Conservation (phyloP, 1,140 invertebrate genomes). For the Holcopasites calliopsidis region DNA sequence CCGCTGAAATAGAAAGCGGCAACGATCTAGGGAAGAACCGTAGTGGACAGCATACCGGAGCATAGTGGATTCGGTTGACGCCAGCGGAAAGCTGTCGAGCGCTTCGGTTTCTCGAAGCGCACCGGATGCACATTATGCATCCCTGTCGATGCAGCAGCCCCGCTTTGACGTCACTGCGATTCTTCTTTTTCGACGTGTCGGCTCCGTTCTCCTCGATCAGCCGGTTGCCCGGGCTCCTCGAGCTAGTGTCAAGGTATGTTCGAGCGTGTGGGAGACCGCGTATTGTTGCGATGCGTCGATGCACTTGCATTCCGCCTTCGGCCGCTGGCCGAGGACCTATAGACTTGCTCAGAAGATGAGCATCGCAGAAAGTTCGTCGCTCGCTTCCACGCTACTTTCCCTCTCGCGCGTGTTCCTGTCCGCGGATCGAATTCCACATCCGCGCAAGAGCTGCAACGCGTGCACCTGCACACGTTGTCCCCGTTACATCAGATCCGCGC, state of each 20-base stretch:
- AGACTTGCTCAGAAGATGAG: too few species aligned
- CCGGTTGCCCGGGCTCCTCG: neutral
- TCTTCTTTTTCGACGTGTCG: slow-evolving; percentile 17
- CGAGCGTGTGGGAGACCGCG: slow-evolving; percentile 2
- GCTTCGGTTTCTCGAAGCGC: slow-evolving; percentile 5
- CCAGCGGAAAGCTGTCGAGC: too few species aligned
- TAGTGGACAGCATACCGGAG: too few species aligned
- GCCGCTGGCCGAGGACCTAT: neutral
- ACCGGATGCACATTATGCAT: slow-evolving; percentile 43
- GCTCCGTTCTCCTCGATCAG: neutral
- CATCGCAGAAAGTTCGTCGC: slow-evolving; percentile 19
- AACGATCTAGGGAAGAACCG: too few species aligned
- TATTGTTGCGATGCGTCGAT: slow-evolving; percentile 2
- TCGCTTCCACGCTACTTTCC: slow-evolving; percentile 21
- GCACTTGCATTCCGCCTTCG: slow-evolving; percentile 45
- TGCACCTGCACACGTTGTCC: neutral
- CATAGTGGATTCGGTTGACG: too few species aligned
- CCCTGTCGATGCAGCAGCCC: slow-evolving; percentile 23
- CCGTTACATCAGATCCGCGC: neutral
- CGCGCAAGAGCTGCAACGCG: neutral
- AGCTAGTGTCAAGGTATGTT: neutral
- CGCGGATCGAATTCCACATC: neutral
- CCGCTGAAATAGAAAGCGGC: neutral
- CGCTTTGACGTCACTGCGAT: slow-evolving; percentile 42
- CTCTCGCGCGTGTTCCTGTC: slow-evolving; percentile 5